A percentile compares a stretch with the other conserved stretches of the same genome.
phyloP scores from a whole-genome alignment of 2,888 invertebrate genomes.

The Silvanus unidentatus region DNA sequence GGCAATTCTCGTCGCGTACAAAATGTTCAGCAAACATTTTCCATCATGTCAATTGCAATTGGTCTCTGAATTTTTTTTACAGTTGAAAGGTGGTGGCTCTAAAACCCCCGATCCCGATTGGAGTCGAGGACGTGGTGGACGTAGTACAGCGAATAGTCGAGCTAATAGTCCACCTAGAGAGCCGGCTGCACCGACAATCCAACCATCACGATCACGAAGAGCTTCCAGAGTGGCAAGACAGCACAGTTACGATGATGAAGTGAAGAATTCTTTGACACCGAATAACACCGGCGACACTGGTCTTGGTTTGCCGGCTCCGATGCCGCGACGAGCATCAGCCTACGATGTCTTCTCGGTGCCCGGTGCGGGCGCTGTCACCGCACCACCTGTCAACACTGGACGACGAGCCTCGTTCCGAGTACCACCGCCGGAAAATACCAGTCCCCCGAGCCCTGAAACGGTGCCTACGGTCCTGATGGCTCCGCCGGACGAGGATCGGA shows the following conservation, averaged over 20 bases:
- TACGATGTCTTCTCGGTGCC: slow-evolving; percentile 78
- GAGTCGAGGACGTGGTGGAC: slow-evolving; percentile 52
- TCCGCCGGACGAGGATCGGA: slow-evolving; percentile 56
- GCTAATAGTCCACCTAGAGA: slow-evolving; percentile 54
- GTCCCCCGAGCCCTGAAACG: slow-evolving; percentile 51
- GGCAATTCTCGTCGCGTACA: neutral
- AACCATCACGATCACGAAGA: slow-evolving; percentile 50
- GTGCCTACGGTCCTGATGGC: slow-evolving; percentile 32
- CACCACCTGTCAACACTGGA: slow-evolving; percentile 27
- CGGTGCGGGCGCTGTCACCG: slow-evolving; percentile 47
- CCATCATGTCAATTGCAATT: too few relatives aligned
- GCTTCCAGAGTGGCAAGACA: slow-evolving; percentile 64
- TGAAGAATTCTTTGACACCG: slow-evolving; percentile 35
- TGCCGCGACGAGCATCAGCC: slow-evolving; percentile 76
- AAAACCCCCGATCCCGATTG: slow-evolving; percentile 54
- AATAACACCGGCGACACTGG: slow-evolving; percentile 47
- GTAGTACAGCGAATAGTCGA: slow-evolving; percentile 59
- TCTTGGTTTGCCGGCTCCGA: slow-evolving; percentile 63
- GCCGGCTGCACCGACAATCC: slow-evolving; percentile 39
- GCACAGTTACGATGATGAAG: slow-evolving; percentile 80
- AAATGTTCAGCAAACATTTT: neutral
- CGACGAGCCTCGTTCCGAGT: slow-evolving; percentile 57
- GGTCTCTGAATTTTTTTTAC: slow-evolving; percentile 32
- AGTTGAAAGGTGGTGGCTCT: slow-evolving; percentile 62
- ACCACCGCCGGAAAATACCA: slow-evolving; percentile 53